Evolutionary conservation across 2,888 invertebrate genomes (phyloP).

Genomic region (Drosophila conformis): DNA sequence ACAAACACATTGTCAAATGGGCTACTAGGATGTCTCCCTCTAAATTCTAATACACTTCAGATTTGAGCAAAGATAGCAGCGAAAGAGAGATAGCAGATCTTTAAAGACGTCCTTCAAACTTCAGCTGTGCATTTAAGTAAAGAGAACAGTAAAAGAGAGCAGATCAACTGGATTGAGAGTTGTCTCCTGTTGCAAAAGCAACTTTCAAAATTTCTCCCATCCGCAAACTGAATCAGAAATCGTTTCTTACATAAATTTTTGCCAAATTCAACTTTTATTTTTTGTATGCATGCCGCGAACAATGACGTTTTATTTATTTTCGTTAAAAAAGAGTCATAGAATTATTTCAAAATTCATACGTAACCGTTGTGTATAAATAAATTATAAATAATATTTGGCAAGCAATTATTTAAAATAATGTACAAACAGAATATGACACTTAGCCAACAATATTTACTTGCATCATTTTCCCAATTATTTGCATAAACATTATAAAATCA

Average conservation of each 20-base stretch:
- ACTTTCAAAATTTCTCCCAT: background rate
- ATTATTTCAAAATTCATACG: conserved; percentile 35
- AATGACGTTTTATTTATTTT: conserved; percentile 36
- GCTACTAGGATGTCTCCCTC: background rate
- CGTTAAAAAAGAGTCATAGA: conserved; percentile 2
- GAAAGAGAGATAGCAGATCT: background rate
- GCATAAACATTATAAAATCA: conserved; percentile 1
- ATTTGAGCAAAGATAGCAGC: background rate
- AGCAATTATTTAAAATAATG: conserved; percentile 22
- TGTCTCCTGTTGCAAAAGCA: background rate
- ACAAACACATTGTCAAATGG: background rate
- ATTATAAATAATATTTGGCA: conserved; percentile 25
- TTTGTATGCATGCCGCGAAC: background rate
- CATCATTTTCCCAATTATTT: conserved; percentile 1
- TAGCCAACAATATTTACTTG: conserved; percentile 25
- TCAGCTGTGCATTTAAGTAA: background rate
- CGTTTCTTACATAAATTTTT: conserved; percentile 20
- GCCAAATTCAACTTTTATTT: conserved; percentile 7
- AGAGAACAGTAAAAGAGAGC: background rate
- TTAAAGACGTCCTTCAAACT: background rate
- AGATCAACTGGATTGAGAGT: background rate
- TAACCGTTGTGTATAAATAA: conserved; percentile 35
- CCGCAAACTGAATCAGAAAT: background rate
- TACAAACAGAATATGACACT: conserved; percentile 8
- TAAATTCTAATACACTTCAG: background rate